These are phyloP conservation scores for Ostrea edulis DNA, from an alignment of 1,140 invertebrate genomes.

Conservation along the genomic window DNA sequence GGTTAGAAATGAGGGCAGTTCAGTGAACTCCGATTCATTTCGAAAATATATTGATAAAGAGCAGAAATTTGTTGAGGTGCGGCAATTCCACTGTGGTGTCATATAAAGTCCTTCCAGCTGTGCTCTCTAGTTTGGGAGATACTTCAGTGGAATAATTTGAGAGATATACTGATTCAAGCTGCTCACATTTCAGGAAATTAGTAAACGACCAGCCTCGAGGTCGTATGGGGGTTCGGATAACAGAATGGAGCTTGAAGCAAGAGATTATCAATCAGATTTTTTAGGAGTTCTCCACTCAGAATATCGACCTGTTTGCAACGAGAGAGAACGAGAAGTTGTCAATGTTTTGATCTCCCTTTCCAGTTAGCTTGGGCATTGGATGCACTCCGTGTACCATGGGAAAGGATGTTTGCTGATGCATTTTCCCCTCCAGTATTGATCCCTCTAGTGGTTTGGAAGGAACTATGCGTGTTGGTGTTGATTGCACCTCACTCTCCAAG, in stretches of 20 bases:
- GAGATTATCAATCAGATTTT: neutral
- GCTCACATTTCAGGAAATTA: conserved; percentile 41
- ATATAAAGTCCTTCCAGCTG: conserved; percentile 41
- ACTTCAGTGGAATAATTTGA: neutral
- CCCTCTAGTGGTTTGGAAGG: neutral
- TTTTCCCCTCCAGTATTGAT: conserved; percentile 37
- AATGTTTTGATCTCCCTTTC: conserved; percentile 39
- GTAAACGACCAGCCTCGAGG: conserved; percentile 30
- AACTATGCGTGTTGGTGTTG: conserved; percentile 36
- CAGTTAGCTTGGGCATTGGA: conserved; percentile 17
- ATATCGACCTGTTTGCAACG: conserved; percentile 43
- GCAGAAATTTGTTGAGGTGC: conserved; percentile 34
- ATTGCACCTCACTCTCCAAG: conserved; percentile 34
- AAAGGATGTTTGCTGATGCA: conserved; percentile 36
- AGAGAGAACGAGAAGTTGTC: conserved; percentile 27
- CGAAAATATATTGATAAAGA: neutral
- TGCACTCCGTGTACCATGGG: conserved; percentile 6
- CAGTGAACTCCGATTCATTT: conserved; percentile 34
- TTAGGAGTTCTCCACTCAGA: neutral
- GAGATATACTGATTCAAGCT: neutral
- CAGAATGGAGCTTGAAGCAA: conserved; percentile 41
- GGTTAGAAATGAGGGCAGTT: conserved; percentile 42
- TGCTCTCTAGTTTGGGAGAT: conserved; percentile 46
- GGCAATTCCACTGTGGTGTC: conserved; percentile 53
- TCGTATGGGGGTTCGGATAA: neutral